Conservation (phyloP, 2,113 vertebrate genomes). For the Cavia porcellus region DNA sequence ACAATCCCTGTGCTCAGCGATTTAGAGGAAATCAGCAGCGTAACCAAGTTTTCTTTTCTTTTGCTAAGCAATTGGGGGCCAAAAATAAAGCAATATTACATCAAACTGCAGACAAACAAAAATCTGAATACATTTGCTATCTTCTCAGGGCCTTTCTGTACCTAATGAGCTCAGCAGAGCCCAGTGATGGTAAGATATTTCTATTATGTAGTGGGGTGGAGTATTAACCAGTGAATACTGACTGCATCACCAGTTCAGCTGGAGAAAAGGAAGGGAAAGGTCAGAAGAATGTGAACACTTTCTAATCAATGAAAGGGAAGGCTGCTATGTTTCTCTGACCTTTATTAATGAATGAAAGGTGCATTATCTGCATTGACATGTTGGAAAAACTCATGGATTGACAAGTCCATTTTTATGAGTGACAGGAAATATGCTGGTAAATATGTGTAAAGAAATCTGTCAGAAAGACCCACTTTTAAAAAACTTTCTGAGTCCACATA, state of each 20-base stretch:
- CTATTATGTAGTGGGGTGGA: slow-evolving; percentile 59
- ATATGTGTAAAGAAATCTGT: neutral
- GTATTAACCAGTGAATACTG: slow-evolving; percentile 52
- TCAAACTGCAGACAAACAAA: slow-evolving; percentile 79
- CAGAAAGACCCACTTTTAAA: neutral
- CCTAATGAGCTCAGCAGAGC: slow-evolving; percentile 74
- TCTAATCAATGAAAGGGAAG: slow-evolving; percentile 33
- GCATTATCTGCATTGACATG: slow-evolving; percentile 8
- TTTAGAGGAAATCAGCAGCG: slow-evolving; percentile 81
- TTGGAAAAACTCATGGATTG: slow-evolving; percentile 25
- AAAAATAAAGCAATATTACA: slow-evolving; percentile 82
- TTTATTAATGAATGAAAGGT: slow-evolving; percentile 58
- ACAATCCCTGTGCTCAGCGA: slow-evolving; percentile 70
- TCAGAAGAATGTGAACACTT: slow-evolving; percentile 58
- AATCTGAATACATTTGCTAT: slow-evolving; percentile 80
- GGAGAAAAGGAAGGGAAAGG: slow-evolving; percentile 5
- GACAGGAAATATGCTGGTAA: neutral
- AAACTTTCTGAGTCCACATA: neutral
- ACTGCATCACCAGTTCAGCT: neutral
- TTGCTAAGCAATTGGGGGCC: slow-evolving; percentile 78
- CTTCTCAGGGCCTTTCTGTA: slow-evolving; percentile 74
- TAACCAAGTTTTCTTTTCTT: slow-evolving; percentile 70
- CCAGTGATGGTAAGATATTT: slow-evolving; percentile 45
- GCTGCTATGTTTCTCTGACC: slow-evolving; percentile 44
- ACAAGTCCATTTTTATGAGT: neutral